Base-by-base conservation (phyloP, 2,797 vertebrate genomes). In the Pelodytes ibericus region DNA sequence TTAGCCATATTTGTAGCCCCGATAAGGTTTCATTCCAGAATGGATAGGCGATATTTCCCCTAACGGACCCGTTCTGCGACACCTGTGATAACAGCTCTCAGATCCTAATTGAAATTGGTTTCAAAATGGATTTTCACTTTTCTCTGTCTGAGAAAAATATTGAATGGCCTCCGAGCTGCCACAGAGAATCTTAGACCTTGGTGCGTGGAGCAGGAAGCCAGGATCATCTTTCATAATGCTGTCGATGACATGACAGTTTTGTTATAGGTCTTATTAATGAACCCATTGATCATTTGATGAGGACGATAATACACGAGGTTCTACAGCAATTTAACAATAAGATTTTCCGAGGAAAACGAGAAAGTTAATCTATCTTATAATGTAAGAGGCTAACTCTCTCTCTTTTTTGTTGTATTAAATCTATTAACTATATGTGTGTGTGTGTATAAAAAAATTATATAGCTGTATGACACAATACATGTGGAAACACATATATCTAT, bases 51-150 rank as follows among this genome's bases (percentile, higher is more conserved):
- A 98, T 96, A 96, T 97, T 98, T 97, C 95, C 95, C 95, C 95
- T 98, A 95, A 95, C 89, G 93, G 93, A 92, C 93, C 93, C 94
- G 96, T 98, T 96, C 96, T 96, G 96, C 92, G 94, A 98, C 96
- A 99, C 96, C 96, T 98, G 96, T 97, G 97, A 99, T 98, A 99
- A 99, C 97, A 99, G 96, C 96, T 98, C 96, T 95, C 95, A 96
- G 95, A 96, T 95, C 95, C 96, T 99, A 99, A 99, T 99, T 99
- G 97, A 99, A 99, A 99, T 98, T 96, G 96, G 95, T 96, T 96
- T 97, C 94, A 97, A 96, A 99, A 99, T 98, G 96, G 97, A 98
- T 99, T 99, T 99, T 97, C 95, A 96, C 96, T 97, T 97, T 97
- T 95, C 94, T 91, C 89, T 92, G 90, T 91, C 91, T 87, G 91